Base-by-base conservation (phyloP, 2,797 vertebrate genomes). In the Periophthalmus magnuspinnatus region DNA sequence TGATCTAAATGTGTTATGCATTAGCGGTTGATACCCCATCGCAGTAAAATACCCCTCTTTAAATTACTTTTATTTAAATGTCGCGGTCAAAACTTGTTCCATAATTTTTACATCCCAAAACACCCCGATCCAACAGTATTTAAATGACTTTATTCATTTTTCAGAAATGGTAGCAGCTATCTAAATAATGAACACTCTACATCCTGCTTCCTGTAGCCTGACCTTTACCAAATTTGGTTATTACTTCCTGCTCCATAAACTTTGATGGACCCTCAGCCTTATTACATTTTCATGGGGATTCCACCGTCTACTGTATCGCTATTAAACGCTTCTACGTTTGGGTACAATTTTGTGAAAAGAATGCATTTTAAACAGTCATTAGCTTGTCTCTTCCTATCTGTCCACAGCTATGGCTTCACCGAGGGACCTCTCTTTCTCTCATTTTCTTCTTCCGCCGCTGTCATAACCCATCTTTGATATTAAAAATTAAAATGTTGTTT, bases 401-500 rank as follows among this genome's bases (percentile, higher is more conserved):
- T n/a, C 48, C 54, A 52, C 14, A 5, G 21, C 38, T 47, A 16
- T 8, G 47, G 66, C 34, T 66, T 77, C 69, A 69, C 69, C 64
- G 60, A 38, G 73, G 50, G 68, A 69, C 69, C n/a, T 22, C n/a
- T 64, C 62, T 78, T 22, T 55, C 52, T 5, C 71, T 78, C 61
- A 65, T 75, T 76, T 70, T 54, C 70, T 72, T 74, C 71, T 75
- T 82, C 67, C 47, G 0, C 64, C 2, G 54, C 74, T 78, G 69
- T 81, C 85, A 78, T 70, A 67, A 72, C 65, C 69, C 81, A 66
- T 81, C 68, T 69, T 69, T 72, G 60, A 65, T 57, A 77, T 78
- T 80, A 79, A 85, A 82, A 76, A 80, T 86, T 59, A 1, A 84
- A 84, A 79, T 65, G 64, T 72, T 80, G 66, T 76, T 45, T 68